Base-by-base conservation (phyloP, 1,140 invertebrate species). In the Ephestia elutella region DNA sequence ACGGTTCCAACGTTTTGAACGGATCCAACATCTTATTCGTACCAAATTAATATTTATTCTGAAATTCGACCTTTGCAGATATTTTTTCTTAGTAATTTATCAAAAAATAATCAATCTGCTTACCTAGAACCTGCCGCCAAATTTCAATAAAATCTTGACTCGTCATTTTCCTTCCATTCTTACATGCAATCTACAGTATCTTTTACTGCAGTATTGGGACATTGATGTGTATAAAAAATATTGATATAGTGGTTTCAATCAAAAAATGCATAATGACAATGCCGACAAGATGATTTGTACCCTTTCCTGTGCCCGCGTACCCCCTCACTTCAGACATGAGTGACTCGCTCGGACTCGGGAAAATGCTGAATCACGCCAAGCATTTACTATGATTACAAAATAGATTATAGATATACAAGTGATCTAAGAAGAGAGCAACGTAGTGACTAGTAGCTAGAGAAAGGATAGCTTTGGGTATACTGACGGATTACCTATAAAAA, bases 341-440 rank as follows among this genome's bases (percentile, higher is more conserved):
- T 61, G 59, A 54, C 61, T 60, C 63, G 60, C 66, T 69, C 53
- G 58, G 56, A 66, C 51, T 63, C 54, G 35, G 60, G 68, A 50
- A 62, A 73, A 71, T 71, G 72, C 76, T 74, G 63, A 68, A 68
- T 60, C 62, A 58, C 58, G 5, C 63, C 65, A 66, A 78, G 76
- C 75, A 83, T 86, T 82, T 79, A 80, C 70, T 80, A 75, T 59
- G 57, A 57, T 70, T 69, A 78, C 58, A 70, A 71, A 70, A 72
- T 76, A 79, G 63, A 71, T 71, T 65, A 68, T 78, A 77, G 57
- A 74, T 50, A 71, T 66, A 66, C 75, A 78, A 68, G 70, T 73
- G 69, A 77, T 70, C 71, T 79, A 77, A 17, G 68, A 60, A 68
- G 60, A 53, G 57, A 75, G 61, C 62, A 62, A 72, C 60, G 68